Evolutionary conservation across 2,797 vertebrate genomes (phyloP), one percentile per base, ranked within the genome.

Genomic region (Sebastes goodei): DNA sequence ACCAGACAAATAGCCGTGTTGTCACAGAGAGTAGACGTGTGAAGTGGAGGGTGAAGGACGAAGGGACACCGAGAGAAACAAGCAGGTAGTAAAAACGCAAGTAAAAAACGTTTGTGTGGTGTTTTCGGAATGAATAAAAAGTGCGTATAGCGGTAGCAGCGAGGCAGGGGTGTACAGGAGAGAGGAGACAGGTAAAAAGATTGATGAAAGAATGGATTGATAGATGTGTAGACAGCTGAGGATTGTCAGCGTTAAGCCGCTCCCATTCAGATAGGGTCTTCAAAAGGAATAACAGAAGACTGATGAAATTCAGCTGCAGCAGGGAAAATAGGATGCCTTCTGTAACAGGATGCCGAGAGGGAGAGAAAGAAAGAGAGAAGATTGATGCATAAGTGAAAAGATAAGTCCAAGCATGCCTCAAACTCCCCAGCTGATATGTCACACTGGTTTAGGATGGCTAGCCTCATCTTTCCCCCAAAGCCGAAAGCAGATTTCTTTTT

Each of bases 371-470:
- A 74, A 57, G 65, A 56, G 62, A 53, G 49, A 72, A 88, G 91
- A 93, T 92, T 89, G 91, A 93, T 91, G 88, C 80, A 82, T 74
- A 88, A 87, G 88, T 82, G 88, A 88, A 85, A 84, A 91, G 92
- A 94, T 90, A 88, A 92, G 88, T 84, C 85, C 78, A 74, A 80
- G 78, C 87, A 78, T 60, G 85, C 87, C 68, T 79, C 86, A 86
- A 74, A 84, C 81, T 81, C 74, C 79, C 60, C 57, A 64, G 55
- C 82, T 82, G 90, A 92, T 90, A 83, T 87, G 88, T 91, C 88
- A 84, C 72, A 68, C 42, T 65, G 87, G 57, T 92, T 88, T 84
- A 81, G 75, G 56, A 82, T 74, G 59, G 76, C 68, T 20, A 38
- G 80, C 68, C 65, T 92, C 75, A 63, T 35, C 77, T 86, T 84